phyloP scores from a whole-genome alignment of 1,140 invertebrate genomes.

The Philotrypesis tridentata region DNA sequence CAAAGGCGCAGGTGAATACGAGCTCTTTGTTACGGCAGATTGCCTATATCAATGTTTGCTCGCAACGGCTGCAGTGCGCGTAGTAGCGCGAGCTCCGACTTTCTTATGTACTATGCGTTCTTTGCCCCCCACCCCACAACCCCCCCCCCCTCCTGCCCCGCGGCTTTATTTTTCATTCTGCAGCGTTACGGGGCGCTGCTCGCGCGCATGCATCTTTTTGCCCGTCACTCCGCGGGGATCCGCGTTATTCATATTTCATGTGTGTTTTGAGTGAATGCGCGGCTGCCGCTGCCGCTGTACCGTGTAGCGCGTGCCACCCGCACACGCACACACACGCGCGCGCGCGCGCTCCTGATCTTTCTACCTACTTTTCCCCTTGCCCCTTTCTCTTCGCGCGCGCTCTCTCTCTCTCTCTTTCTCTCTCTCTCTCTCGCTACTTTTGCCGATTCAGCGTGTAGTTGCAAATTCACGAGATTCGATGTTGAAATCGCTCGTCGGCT shows the following conservation, averaged over 20 bases:
- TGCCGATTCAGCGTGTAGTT: slow-evolving; percentile 26
- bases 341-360: not conserved
- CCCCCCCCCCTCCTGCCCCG: not conserved
- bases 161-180: slow-evolving; percentile 8
- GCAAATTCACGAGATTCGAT: slow-evolving; percentile 20
- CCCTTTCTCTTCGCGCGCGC: no score
- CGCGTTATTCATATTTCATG: slow-evolving; percentile 27
- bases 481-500: slow-evolving; percentile 2
- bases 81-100: no score
- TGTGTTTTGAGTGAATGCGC: slow-evolving; percentile 33
- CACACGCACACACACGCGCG: not conserved
- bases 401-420: not conserved
- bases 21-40: slow-evolving; percentile 17
- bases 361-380: no score
- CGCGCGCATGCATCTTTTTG: not conserved
- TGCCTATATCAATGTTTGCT: slow-evolving; percentile 23
- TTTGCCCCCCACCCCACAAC: no score
- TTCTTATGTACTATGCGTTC: no score
- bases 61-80: no score
- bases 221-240: slow-evolving; percentile 14
- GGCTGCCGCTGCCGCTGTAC: not conserved
- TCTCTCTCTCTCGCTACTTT: not conserved
- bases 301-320: no score
- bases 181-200: not conserved
- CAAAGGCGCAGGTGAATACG: no score